A percentile compares a stretch with the other conserved stretches of the same genome.
These are phyloP conservation scores for Oreotrochilus melanogaster DNA, from an alignment of 2,113 vertebrate genomes.

Conservation along the genomic window DNA sequence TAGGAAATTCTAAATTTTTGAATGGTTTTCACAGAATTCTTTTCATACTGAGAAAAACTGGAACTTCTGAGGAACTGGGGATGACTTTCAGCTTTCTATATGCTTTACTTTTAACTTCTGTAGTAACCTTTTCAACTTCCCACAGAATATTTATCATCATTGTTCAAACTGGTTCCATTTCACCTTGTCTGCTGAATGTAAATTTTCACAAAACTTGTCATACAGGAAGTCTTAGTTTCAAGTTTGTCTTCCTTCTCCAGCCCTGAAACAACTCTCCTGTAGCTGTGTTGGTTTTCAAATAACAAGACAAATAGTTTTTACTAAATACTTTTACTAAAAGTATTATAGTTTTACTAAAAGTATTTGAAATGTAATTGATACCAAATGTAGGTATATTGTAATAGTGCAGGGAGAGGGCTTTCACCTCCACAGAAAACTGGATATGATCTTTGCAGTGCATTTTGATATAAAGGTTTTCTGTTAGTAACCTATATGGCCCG, in stretches of 20 bases:
- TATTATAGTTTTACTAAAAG: neutral
- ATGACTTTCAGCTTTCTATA: neutral
- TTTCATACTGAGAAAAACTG: neutral
- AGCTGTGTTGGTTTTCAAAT: conserved; percentile 18
- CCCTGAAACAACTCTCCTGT: neutral
- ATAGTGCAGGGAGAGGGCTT: neutral
- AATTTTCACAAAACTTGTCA: neutral
- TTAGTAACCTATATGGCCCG: neutral
- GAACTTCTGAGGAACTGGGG: neutral
- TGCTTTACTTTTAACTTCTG: conserved; percentile 1
- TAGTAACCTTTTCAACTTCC: conserved; percentile 8
- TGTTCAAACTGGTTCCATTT: conserved; percentile 22
- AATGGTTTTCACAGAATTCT: neutral
- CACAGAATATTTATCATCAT: conserved; percentile 6
- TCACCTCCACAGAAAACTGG: neutral
- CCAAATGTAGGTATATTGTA: neutral
- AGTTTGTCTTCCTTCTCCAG: neutral
- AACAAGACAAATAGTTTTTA: neutral
- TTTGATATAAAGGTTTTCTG: neutral
- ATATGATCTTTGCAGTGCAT: neutral
- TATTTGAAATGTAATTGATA: neutral
- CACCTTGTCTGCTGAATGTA: conserved; percentile 28
- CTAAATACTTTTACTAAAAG: neutral
- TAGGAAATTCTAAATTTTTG: neutral
- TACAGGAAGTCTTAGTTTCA: neutral